Evolutionary conservation across 1,140 invertebrate species (phyloP), one percentile per base, ranked within the genome.

Genomic region (Andricus grossulariae): DNA sequence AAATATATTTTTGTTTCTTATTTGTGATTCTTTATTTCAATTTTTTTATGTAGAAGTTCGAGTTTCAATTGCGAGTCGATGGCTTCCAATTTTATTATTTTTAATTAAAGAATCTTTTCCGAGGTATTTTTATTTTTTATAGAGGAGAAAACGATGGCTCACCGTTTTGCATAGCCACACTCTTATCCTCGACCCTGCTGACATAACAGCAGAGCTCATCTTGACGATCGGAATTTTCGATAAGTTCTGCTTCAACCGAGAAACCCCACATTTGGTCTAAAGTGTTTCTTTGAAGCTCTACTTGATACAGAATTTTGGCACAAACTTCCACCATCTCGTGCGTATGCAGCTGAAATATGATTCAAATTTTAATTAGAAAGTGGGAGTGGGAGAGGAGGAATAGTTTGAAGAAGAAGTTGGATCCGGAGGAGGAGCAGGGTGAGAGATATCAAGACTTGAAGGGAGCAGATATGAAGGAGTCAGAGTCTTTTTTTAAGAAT

Each of bases 181-280:
- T 97, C 86, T 98, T 97, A 85, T 98, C 97, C 89, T 98, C 97
- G 72, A 99, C 97, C 70, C 98, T 94, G 90, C 97, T 97, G 82
- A 99, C 97, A 91, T 98, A 99, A 90, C 98, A 98, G 90, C 97
- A 98, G 54, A 99, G 94, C 90, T 99, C 98, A 90, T 99, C 98
- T 89, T 99, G 98, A 60, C 97, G 93, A 89, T 99, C 98, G 16
- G 96, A 95, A 91, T 99, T 98, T 91, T 99, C 98, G 75, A 98
- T 97, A 70, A 99, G 93, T 91, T 99, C 98, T 5, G 98, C 98
- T 90, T 99, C 98, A 32, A 99, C 97, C 75, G 97, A 97, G 92
- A 99, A 98, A 77, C 98, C 98, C 96, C 98, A 99, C 96, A 98
- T 97, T 90, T 98, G 97, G 84, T 98, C 97, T 80, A 98, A 92